Evolutionary conservation across 2,888 invertebrate species (phyloP).

Genomic region (Morpho achilles): DNA sequence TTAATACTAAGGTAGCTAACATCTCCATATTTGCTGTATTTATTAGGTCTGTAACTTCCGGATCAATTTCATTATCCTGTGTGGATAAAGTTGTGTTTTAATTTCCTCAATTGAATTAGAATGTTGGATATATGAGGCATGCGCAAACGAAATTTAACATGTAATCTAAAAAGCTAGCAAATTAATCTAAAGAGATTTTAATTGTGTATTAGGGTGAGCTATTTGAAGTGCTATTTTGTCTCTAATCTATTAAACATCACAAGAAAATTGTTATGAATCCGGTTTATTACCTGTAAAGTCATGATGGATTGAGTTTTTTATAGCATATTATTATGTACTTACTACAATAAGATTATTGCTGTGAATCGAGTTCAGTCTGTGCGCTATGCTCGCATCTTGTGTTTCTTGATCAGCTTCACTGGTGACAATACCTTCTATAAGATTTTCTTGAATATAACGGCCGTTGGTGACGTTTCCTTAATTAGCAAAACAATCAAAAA

Average conservation of each 20-base stretch:
- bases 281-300: conserved; percentile 64
- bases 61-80: conserved; percentile 78
- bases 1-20: conserved; percentile 91
- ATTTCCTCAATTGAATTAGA: background rate
- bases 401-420: conserved; percentile 71
- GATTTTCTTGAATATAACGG: conserved; percentile 68
- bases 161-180: conserved; percentile 72
- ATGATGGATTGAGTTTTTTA: conserved; percentile 44
- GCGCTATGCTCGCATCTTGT: conserved; percentile 69
- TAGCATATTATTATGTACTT: conserved; percentile 54
- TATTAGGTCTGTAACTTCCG: conserved; percentile 83
- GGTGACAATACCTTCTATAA: conserved; percentile 71
- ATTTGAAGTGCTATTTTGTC: conserved; percentile 67
- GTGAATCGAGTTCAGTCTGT: conserved; percentile 57
- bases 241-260: conserved; percentile 71
- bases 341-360: conserved; percentile 66
- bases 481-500: conserved; percentile 77
- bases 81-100: conserved; percentile 3
- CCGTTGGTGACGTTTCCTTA: conserved; percentile 71
- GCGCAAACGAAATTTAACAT: conserved; percentile 51
- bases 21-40: conserved; percentile 91
- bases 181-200: conserved; percentile 56
- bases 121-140: conserved; percentile 36
- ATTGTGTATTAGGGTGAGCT: conserved; percentile 62
- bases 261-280: conserved; percentile 58